phyloP scores from a whole-genome alignment of 2,888 invertebrate genomes.

The Chironomus tentans region DNA sequence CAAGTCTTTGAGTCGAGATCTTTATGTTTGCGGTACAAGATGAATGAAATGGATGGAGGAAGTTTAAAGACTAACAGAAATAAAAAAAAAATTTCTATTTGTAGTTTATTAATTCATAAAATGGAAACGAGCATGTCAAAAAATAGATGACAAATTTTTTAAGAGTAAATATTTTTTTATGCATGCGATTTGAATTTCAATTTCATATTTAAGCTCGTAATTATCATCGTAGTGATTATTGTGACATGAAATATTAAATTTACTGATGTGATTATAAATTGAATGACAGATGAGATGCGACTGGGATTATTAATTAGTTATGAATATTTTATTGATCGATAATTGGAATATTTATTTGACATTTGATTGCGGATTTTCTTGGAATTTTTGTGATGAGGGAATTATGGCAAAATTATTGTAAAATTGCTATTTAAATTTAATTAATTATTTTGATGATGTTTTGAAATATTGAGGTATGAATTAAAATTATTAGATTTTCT shows the following conservation, averaged over 20 bases:
- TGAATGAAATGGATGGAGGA: neutral
- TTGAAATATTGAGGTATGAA: too few species aligned
- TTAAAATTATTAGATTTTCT: too few species aligned
- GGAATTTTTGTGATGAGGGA: too few species aligned
- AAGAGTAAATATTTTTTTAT: neutral
- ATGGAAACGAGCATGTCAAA: neutral
- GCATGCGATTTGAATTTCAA: neutral
- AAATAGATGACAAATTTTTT: neutral
- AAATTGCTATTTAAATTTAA: too few species aligned
- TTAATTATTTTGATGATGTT: too few species aligned
- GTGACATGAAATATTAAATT: neutral
- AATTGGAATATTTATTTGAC: too few species aligned
- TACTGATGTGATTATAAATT: too few species aligned
- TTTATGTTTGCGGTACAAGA: conserved; percentile 14
- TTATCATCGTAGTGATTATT: neutral
- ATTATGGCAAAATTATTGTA: too few species aligned
- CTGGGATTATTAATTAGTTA: too few species aligned
- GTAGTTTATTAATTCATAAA: neutral
- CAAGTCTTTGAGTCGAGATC: neutral
- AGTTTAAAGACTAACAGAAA: neutral
- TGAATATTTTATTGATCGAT: too few species aligned
- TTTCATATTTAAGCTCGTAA: neutral
- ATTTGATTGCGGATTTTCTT: too few species aligned
- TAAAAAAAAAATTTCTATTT: neutral
- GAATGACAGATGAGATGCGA: too few species aligned